Conservation (phyloP, 2,113 vertebrate species). For the Oophaga pumilio region DNA sequence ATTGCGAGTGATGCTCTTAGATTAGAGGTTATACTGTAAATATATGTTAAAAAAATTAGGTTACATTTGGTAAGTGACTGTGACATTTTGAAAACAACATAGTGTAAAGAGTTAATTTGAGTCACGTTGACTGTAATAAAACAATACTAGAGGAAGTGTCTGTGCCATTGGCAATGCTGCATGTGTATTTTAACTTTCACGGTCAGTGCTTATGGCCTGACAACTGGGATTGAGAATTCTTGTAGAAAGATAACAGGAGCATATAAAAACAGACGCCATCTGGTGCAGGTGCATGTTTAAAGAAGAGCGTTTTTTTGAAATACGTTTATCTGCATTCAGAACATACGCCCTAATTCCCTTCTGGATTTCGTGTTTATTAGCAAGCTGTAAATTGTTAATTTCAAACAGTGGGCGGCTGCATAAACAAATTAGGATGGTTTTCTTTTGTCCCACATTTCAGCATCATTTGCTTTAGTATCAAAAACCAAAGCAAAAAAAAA, state of each 20-base stretch:
- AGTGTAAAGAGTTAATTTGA: slow-evolving; percentile 58
- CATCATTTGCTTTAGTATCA: background rate
- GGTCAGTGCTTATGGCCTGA: slow-evolving; percentile 59
- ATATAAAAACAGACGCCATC: slow-evolving; percentile 51
- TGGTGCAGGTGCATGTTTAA: slow-evolving; percentile 47
- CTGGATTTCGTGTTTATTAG: slow-evolving; percentile 1
- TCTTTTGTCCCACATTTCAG: background rate
- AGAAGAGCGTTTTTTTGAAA: slow-evolving; percentile 1
- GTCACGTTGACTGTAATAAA: slow-evolving; percentile 52
- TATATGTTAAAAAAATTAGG: slow-evolving; percentile 47
- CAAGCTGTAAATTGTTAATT: background rate
- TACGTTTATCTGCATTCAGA: background rate
- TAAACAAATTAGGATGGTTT: background rate
- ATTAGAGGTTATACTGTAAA: background rate
- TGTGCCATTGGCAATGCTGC: slow-evolving; percentile 52
- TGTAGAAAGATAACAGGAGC: slow-evolving; percentile 46
- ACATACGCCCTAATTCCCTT: background rate
- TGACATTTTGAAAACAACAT: slow-evolving; percentile 58
- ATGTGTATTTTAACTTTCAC: slow-evolving; percentile 59
- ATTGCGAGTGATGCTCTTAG: background rate
- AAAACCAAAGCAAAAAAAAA: background rate
- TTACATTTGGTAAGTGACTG: slow-evolving; percentile 54
- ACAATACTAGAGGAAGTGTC: slow-evolving; percentile 40
- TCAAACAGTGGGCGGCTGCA: background rate
- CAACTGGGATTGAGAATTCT: slow-evolving; percentile 54